phyloP scores from a whole-genome alignment of 1,140 invertebrate species.

The Neodiprion virginianus region DNA sequence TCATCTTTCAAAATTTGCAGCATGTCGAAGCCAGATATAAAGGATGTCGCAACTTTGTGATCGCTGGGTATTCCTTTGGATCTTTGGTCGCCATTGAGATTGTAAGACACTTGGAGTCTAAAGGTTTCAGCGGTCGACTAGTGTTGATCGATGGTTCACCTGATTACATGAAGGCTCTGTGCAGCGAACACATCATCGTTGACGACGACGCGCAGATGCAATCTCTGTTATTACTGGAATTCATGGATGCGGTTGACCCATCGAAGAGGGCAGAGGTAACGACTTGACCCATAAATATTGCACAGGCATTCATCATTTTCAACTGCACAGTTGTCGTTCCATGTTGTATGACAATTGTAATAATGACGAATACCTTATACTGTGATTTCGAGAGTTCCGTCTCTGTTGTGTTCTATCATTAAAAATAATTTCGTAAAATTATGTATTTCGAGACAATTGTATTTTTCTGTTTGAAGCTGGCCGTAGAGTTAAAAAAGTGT shows the following conservation, averaged over 20 bases:
- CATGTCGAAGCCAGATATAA: not conserved
- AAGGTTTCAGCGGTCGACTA: conserved; percentile 62
- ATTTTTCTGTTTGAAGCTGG: conserved; percentile 38
- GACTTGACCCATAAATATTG: too few relatives aligned
- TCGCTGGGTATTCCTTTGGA: conserved; percentile 1
- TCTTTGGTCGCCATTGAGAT: not conserved
- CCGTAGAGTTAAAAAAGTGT: conserved; percentile 51
- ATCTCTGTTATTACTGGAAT: conserved; percentile 62
- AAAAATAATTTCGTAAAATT: conserved; percentile 46
- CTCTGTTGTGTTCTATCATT: too few relatives aligned
- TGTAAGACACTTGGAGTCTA: not conserved
- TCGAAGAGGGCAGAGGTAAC: conserved; percentile 35
- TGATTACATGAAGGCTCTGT: conserved; percentile 61
- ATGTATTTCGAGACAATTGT: too few relatives aligned
- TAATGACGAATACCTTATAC: too few relatives aligned
- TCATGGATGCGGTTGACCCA: conserved; percentile 48
- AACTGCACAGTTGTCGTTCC: not conserved
- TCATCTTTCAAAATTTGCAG: not conserved
- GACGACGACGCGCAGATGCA: conserved; percentile 63
- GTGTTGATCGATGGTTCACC: conserved; percentile 68
- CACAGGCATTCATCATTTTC: not conserved
- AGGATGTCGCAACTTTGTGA: not conserved
- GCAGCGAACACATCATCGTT: conserved; percentile 51
- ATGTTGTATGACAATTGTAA: not conserved
- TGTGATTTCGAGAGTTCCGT: too few relatives aligned